Base-by-base conservation (phyloP, 1,140 invertebrate genomes). In the Agrypnia vestita region DNA sequence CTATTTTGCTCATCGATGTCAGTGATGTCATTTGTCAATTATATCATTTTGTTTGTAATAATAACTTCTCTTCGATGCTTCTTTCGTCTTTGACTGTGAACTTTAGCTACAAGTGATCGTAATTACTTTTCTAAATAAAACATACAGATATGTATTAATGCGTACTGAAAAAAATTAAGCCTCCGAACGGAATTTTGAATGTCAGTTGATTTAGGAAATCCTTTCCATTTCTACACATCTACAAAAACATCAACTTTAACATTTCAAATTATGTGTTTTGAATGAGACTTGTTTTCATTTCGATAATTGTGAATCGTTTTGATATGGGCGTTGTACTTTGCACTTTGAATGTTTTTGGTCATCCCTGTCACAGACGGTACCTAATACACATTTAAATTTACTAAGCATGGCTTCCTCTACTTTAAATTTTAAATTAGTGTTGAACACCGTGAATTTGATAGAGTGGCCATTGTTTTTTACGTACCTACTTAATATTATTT, bases 301-400 rank as follows among this genome's bases (percentile, higher is more conserved):
- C 10, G 46, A 47, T 51, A 19, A 19, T 71, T 17, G n/a, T 69
- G 15, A 51, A 71, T 71, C 67, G 49, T 19, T 21, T 17, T 51
- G 19, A 71, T 25, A 21, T 71, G 67, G 67, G 67, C 67, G 67
- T 71, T 71, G 67, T 71, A 49, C 67, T 51, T 71, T 71, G 67
- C 49, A 51, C 47, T 25, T 67, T 67, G 62, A 44, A 67, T 43
- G n/a, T 44, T 62, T 62, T 67, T 67, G n/a, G 35, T 67, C 59
- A 21, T 46, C 43, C 62, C 25, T 35, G 6, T 3, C 25, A 35
- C 25, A 6, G 25, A 6, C 25, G 6, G 6, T 35, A 35, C 25
- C 25, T 35, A 35, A 35, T 35, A 35, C 6, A 35, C 25, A 35
- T 35, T 35, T 35, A 35, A 35, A 35, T 35, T 35, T 35, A 35